Percentiles rank a stretch among this genome's conserved stretches.
Conservation (phyloP, 2,888 invertebrate species). For the Drosophila flavopinicola region DNA sequence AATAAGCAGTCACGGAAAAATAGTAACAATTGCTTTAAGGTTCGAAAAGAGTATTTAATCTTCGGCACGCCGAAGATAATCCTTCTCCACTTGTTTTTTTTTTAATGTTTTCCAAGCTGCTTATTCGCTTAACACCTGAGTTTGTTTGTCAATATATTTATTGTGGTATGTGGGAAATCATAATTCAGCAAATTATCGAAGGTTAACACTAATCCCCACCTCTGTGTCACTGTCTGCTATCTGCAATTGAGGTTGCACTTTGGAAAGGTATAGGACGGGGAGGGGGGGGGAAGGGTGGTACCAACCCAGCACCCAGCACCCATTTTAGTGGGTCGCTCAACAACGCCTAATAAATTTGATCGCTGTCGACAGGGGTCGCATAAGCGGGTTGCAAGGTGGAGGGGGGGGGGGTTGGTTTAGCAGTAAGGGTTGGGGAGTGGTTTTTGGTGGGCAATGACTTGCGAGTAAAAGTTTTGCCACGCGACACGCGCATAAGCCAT, state of each 20-base stretch:
- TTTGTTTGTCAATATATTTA: slow-evolving; percentile 9
- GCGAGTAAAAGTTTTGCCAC: slow-evolving; percentile 53
- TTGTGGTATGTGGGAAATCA: not conserved
- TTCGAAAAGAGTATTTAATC: too few species aligned
- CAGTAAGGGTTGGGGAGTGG: not conserved
- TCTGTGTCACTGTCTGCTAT: not conserved
- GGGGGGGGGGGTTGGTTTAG: too few species aligned
- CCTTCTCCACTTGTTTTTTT: too few species aligned
- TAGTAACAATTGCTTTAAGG: too few species aligned
- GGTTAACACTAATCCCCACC: slow-evolving; percentile 7
- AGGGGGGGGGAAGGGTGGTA: too few species aligned
- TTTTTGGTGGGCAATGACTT: slow-evolving; percentile 39
- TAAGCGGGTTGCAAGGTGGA: slow-evolving; percentile 2
- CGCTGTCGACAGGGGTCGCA: slow-evolving; percentile 14
- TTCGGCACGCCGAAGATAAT: too few species aligned
- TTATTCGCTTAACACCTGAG: too few species aligned
- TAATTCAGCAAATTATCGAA: slow-evolving; percentile 2
- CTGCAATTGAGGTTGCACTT: too few species aligned
- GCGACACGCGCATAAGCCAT: slow-evolving; percentile 49
- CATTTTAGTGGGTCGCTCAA: too few species aligned
- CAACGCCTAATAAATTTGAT: slow-evolving; percentile 43
- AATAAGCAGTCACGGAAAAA: too few species aligned
- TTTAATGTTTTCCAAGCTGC: too few species aligned
- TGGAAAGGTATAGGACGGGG: too few species aligned
- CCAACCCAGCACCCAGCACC: not conserved